Evolutionary conservation across 2,113 vertebrate genomes (phyloP).

Genomic region (Sarotherodon lohbergeri): DNA sequence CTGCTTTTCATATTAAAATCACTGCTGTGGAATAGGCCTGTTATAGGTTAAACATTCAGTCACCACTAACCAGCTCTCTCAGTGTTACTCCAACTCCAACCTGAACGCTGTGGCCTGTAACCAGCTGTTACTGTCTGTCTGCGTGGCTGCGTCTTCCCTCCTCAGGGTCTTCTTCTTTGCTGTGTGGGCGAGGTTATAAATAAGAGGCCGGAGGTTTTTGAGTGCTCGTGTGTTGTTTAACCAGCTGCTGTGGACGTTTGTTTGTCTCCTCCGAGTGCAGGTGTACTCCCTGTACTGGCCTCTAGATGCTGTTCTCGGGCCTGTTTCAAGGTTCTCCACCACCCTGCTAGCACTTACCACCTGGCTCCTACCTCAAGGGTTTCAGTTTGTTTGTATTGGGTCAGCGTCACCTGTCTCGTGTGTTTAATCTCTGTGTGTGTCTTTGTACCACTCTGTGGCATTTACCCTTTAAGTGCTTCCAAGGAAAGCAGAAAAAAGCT

Average conservation of each 20-base stretch:
- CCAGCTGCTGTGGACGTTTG: slow-evolving; percentile 56
- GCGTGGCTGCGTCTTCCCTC: slow-evolving; percentile 26
- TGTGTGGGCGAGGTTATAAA: slow-evolving; percentile 62
- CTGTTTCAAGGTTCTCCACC: background rate
- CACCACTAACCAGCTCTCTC: background rate
- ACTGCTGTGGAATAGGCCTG: background rate
- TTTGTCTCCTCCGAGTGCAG: slow-evolving; percentile 50
- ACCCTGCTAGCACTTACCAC: background rate
- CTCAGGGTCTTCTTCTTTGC: slow-evolving; percentile 31
- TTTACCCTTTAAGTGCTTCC: background rate
- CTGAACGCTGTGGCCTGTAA: background rate
- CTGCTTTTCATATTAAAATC: background rate
- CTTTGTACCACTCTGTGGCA: background rate
- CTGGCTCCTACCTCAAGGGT: background rate
- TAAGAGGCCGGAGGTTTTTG: slow-evolving; percentile 51
- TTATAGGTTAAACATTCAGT: background rate
- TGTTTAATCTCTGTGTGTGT: background rate
- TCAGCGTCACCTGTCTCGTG: slow-evolving; percentile 24
- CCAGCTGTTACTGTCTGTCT: slow-evolving; percentile 64
- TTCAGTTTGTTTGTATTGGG: slow-evolving; percentile 5
- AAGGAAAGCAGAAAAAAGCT: background rate
- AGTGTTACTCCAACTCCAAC: background rate
- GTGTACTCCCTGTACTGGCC: slow-evolving; percentile 31
- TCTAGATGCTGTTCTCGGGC: slow-evolving; percentile 39
- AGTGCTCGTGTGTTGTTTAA: slow-evolving; percentile 55